These are phyloP conservation scores for Silvanus unidentatus DNA, from an alignment of 2,888 invertebrate genomes.

Conservation along the genomic window DNA sequence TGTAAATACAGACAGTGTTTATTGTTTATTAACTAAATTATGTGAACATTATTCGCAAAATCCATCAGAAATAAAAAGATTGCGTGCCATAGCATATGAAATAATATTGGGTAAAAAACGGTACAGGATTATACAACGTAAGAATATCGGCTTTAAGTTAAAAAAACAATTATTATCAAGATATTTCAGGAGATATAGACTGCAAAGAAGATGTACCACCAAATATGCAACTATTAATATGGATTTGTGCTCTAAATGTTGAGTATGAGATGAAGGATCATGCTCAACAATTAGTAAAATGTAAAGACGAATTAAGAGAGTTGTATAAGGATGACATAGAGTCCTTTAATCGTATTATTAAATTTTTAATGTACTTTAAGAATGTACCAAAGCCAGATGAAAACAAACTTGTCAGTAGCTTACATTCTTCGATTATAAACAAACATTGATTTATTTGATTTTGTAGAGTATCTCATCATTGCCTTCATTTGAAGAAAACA, in stretches of 20 bases:
- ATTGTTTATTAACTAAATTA: constrained; percentile 36
- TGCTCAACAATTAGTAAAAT: constrained; percentile 29
- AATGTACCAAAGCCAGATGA: constrained; percentile 28
- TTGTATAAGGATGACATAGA: constrained; percentile 21
- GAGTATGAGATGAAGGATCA: constrained; percentile 29
- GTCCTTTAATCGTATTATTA: constrained; percentile 22
- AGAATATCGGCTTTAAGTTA: background rate
- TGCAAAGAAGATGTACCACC: constrained; percentile 16
- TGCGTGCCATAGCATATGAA: constrained; percentile 36
- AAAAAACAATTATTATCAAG: background rate
- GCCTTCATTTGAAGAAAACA: background rate
- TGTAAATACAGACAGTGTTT: constrained; percentile 20
- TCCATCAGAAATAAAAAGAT: constrained; percentile 25
- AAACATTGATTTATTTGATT: background rate
- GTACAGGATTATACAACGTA: constrained; percentile 19
- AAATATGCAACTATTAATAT: constrained; percentile 38
- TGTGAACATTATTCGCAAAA: constrained; percentile 34
- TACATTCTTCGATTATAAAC: constrained; percentile 14
- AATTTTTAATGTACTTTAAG: constrained; percentile 29
- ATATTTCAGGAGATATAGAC: constrained; percentile 20
- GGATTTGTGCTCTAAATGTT: constrained; percentile 36
- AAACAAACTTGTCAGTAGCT: constrained; percentile 23
- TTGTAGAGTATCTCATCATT: background rate
- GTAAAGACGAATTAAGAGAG: constrained; percentile 23
- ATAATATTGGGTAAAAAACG: constrained; percentile 29